Evolutionary conservation across 2,113 vertebrate genomes (phyloP), one percentile per base, ranked within the genome.

Genomic region (Psephotus haematonotus): DNA sequence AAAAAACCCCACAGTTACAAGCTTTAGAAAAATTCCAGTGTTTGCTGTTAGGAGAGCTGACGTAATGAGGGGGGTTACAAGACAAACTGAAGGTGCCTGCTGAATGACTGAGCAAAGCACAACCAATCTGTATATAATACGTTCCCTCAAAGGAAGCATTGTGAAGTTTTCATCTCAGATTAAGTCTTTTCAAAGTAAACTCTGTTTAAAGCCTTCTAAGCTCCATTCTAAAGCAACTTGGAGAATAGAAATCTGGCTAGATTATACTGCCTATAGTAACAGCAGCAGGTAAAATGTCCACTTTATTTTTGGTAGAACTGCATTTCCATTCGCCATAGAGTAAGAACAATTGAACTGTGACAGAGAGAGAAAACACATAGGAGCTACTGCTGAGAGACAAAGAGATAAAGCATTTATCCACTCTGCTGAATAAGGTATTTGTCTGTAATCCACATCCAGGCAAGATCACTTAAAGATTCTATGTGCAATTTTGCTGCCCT

Each of bases 91-190:
- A 28, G 37, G 43, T 68, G 83, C 52, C 67, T 59, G 31, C 85
- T 82, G 82, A 91, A 85, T 95, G 83, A 95, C 88, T 88, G 60
- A 71, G 88, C 88, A 93, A 92, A 97, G 78, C 47, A 89, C 37
- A 95, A 84, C 44, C n/a, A 50, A 88, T 86, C 65, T 92, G 43
- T 76, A 88, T 11, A 63, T 37, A 72, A 60, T 14, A 6, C 81
- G 17, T 72, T 93, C 44, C 57, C 90, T 86, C 76, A 92, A 59
- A 92, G 46, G 72, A 83, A 91, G 25, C 59, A 63, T 31, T 59
- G 65, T 46, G n/a, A 81, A 78, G 33, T 75, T 95, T 85, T 88
- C 28, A n/a, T 50, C 72, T 80, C 60, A 53, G 43, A 84, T 84
- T 35, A 70, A 67, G 25, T n/a, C 71, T 84, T 96, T 89, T 49